Evolutionary conservation across 2,888 invertebrate genomes (phyloP), one percentile per base, ranked within the genome.

Genomic region (Harpalus rubripes): DNA sequence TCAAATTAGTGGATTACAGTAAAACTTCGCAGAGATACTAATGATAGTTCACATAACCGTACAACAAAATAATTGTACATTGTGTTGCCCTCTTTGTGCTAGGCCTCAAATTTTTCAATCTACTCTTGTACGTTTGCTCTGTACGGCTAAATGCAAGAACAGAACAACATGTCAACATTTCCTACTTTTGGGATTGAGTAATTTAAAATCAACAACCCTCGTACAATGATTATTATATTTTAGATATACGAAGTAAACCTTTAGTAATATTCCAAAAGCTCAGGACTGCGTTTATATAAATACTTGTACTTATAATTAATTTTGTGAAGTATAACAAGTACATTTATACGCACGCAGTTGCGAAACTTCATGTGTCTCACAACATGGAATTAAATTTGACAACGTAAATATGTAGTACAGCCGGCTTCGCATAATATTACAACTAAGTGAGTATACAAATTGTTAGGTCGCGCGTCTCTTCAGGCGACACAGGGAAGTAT

Each of bases 341-440:
- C 68, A 68, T 68, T 68, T 68, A 32, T 32, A 32, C 68, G 32
- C 32, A 32, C 32, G 32, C 32, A 32, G 32, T 68, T 39, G 39
- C 39, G n/a, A 32, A 68, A 68, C 39, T 68, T 39, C 39, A 68
- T 39, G 68, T 68, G 68, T 68, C 68, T 68, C 68, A 7, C 68
- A 39, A 32, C 39, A 15, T 68, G 32, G 32, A 68, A 68, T 68
- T 68, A 68, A 68, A 68, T 68, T 68, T 68, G 68, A 68, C 68
- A 68, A 68, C 68, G 68, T 68, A 68, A 68, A 68, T 68, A 68
- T 68, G 68, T 68, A 39, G 68, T 68, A 68, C 68, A 68, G 39
- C 32, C 68, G 39, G 68, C 39, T 68, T 68, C 68, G 39, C 68
- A 68, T 68, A 39, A 12, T 39, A 68, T 68, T 68, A 68, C 39